phyloP scores from a whole-genome alignment of 2,113 vertebrate species.

The Galeopterus variegatus region DNA sequence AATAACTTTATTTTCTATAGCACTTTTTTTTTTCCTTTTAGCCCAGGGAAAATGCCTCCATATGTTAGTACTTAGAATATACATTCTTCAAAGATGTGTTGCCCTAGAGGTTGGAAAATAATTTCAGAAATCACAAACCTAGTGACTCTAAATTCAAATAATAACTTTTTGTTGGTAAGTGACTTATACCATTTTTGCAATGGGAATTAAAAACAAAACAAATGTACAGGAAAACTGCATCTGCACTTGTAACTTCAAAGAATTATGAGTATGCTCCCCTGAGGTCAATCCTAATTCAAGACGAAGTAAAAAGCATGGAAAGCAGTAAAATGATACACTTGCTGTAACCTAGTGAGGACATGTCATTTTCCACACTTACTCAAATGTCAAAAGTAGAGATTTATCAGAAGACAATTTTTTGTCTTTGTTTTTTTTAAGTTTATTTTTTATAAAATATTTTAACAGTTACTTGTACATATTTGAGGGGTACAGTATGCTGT shows the following conservation, averaged over 20 bases:
- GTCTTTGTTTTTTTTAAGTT: too few relatives aligned
- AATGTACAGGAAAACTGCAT: neutral
- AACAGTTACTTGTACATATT: too few relatives aligned
- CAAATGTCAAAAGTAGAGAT: neutral
- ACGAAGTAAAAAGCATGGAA: neutral
- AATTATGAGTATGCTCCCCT: neutral
- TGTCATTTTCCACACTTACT: neutral
- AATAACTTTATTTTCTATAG: neutral
- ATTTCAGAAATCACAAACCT: conserved; percentile 53
- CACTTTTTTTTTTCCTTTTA: neutral
- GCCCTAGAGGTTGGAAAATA: conserved; percentile 56
- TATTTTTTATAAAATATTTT: too few relatives aligned
- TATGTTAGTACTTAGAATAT: conserved; percentile 42
- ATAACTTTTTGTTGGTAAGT: conserved; percentile 56
- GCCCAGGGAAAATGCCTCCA: neutral
- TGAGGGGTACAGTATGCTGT: too few relatives aligned
- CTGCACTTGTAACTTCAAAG: neutral
- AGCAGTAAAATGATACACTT: neutral
- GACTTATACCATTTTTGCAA: neutral
- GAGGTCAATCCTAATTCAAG: neutral
- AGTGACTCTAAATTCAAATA: conserved; percentile 58
- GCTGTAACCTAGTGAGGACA: rapidly evolving
- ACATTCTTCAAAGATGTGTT: conserved; percentile 57
- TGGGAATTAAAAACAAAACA: conserved; percentile 56
- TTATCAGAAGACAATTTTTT: neutral